These are phyloP conservation scores for Epizoanthus stellaris DNA, from an alignment of 92 coral and sea anemone genomes.

Conservation along the genomic window DNA sequence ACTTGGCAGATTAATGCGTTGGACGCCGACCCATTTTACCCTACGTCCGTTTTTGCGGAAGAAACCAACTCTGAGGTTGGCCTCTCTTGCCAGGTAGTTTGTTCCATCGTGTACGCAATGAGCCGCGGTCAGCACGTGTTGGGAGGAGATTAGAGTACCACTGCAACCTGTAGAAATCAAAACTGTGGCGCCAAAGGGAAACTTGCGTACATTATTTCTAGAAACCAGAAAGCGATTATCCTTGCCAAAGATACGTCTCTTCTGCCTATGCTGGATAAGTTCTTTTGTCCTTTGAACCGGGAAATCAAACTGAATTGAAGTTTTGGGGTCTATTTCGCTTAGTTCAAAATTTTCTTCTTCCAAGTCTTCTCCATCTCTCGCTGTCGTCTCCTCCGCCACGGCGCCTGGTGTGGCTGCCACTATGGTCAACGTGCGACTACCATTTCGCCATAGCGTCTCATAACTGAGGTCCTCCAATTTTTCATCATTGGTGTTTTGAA, in stretches of 20 bases:
- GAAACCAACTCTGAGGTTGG: slow-evolving; percentile 66
- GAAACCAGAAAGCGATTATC: slow-evolving; percentile 58
- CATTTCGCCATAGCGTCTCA: slow-evolving; percentile 75
- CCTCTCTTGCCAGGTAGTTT: slow-evolving; percentile 47
- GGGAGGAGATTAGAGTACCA: slow-evolving; percentile 73
- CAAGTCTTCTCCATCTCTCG: slow-evolving; percentile 13
- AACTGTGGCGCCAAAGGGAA: slow-evolving; percentile 73
- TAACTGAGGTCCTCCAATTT: slow-evolving; percentile 51
- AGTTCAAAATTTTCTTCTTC: slow-evolving; percentile 6
- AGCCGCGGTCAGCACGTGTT: slow-evolving; percentile 85
- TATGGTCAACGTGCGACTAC: background rate
- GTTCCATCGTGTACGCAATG: slow-evolving; percentile 80
- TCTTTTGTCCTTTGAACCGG: background rate
- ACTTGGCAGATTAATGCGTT: slow-evolving; percentile 59
- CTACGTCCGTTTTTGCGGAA: slow-evolving; percentile 48
- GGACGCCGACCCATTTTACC: slow-evolving; percentile 54
- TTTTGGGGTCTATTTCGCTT: slow-evolving; percentile 13
- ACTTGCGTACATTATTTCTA: slow-evolving; percentile 11
- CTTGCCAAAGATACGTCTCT: slow-evolving; percentile 54
- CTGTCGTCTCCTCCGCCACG: slow-evolving; percentile 15
- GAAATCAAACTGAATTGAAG: background rate
- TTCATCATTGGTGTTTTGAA: background rate
- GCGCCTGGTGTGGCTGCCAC: slow-evolving; percentile 6
- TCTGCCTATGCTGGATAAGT: slow-evolving; percentile 44
- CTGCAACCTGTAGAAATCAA: slow-evolving; percentile 77